Conservation (phyloP, 2,888 invertebrate genomes). For the Drosophila barbarae region DNA sequence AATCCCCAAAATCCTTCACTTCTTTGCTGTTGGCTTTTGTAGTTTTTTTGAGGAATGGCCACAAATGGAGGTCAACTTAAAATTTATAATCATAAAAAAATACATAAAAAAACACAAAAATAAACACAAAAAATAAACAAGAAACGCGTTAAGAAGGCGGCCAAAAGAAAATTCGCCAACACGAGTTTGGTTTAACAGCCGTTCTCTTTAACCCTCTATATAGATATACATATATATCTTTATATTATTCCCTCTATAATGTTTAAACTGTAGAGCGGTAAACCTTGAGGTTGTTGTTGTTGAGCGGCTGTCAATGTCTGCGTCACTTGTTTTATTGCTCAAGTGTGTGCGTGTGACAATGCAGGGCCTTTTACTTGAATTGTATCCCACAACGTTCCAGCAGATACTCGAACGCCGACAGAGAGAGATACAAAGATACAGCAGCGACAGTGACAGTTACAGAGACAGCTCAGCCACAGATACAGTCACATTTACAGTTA, state of each 20-base stretch:
- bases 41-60: conserved; percentile 29
- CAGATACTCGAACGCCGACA: conserved; percentile 21
- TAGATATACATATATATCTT: background rate
- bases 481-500: conserved; percentile 9
- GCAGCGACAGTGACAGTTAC: conserved; percentile 11
- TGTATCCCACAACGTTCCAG: conserved; percentile 49
- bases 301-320: conserved; percentile 55
- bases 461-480: conserved; percentile 9
- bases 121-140: conserved; percentile 16
- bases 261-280: conserved; percentile 37
- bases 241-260: conserved; percentile 1
- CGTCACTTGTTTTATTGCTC: conserved; percentile 56
- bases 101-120: conserved; percentile 15
- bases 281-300: conserved; percentile 58
- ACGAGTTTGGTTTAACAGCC: conserved; percentile 13
- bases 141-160: conserved; percentile 43
- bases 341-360: conserved; percentile 61
- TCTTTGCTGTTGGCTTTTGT: background rate
- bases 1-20: conserved; percentile 5
- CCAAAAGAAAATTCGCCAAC: conserved; percentile 58
- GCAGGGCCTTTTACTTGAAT: conserved; percentile 59
- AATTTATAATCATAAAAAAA: conserved; percentile 26
- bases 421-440: conserved; percentile 20
- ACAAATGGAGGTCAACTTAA: conserved; percentile 66
- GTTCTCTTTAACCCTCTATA: conserved; percentile 15